Evolutionary conservation across 2,797 vertebrate species (phyloP), one percentile per base, ranked within the genome.

Genomic region (Scleropages formosus): DNA sequence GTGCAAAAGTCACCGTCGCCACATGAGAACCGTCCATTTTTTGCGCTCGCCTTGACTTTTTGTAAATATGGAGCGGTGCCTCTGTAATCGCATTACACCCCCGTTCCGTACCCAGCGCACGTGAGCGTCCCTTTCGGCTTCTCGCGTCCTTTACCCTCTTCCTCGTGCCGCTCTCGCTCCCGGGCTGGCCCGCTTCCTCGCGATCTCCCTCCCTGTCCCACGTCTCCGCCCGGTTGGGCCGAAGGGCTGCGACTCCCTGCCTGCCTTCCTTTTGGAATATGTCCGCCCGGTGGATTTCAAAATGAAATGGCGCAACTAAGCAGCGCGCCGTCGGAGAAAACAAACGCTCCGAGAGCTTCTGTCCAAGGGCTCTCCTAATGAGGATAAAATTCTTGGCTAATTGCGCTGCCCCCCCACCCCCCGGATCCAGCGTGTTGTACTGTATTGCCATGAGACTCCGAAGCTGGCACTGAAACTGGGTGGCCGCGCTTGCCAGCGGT

Each of bases 241-340:
- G n/a, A n/a, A n/a, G n/a, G n/a, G n/a, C 6, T 39, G 31, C 39
- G 2, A 6, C 31, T 39, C 27, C 4, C 59, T 60, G 1, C 60
- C 8, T 60, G 1, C 22, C 18, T 60, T 59, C 59, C 59, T 60
- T 60, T 60, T n/a, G 60, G 60, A 60, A 60, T 18, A 1, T n/a
- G 15, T 16, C 15, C 60, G 59, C 59, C 59, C n/a, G 1, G 1
- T 72, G 26, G 46, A 72, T 18, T 27, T 59, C 59, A 18, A 72
- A 59, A 58, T 27, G 73, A 64, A 74, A 59, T 67, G 59, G 75
- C 68, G 62, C 58, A 49, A 69, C 66, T 63, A 60, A 58, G 61
- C 77, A 16, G 65, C 18, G 20, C 65, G 20, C 74, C 46, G 9
- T 69, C 70, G 27, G 22, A 72, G 44, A 44, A 59, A 20, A 39